Conservation (phyloP, 1,140 invertebrate species). For the Zaprionus tsacasi region DNA sequence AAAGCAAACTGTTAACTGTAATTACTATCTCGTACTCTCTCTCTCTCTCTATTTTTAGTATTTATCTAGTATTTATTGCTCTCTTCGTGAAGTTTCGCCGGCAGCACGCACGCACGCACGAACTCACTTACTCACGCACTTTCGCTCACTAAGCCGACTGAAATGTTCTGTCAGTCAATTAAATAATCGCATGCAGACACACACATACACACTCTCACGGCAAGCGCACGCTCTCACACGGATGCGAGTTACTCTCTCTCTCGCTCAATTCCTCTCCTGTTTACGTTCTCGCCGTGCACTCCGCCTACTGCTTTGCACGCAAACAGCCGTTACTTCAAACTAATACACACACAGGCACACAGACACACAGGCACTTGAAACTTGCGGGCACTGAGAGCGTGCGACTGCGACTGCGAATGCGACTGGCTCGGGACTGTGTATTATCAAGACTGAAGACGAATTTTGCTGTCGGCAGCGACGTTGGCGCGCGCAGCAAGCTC, state of each 20-base stretch:
- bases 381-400: constrained; percentile 1
- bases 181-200: constrained; percentile 64
- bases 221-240: constrained; percentile 11
- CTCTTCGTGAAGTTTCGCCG: not conserved
- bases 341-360: constrained; percentile 6
- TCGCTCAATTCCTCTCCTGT: not conserved
- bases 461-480: constrained; percentile 15
- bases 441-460: constrained; percentile 75
- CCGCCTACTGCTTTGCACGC: constrained; percentile 49
- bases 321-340: constrained; percentile 63
- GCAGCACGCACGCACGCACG: constrained; percentile 27
- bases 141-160: not conserved
- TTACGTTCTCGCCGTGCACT: constrained; percentile 7
- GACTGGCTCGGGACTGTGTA: constrained; percentile 39
- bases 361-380: constrained; percentile 47
- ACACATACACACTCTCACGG: constrained; percentile 5
- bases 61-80: constrained; percentile 6
- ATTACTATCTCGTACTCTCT: not conserved
- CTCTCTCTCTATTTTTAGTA: not conserved
- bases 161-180: constrained; percentile 54
- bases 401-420: constrained; percentile 32
- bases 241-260: constrained; percentile 23
- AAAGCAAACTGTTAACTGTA: not conserved
- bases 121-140: not conserved
- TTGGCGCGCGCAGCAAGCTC: constrained; percentile 23